Evolutionary conservation across 2,113 vertebrate species (phyloP).

Genomic region (Prochilodus magdalenae): DNA sequence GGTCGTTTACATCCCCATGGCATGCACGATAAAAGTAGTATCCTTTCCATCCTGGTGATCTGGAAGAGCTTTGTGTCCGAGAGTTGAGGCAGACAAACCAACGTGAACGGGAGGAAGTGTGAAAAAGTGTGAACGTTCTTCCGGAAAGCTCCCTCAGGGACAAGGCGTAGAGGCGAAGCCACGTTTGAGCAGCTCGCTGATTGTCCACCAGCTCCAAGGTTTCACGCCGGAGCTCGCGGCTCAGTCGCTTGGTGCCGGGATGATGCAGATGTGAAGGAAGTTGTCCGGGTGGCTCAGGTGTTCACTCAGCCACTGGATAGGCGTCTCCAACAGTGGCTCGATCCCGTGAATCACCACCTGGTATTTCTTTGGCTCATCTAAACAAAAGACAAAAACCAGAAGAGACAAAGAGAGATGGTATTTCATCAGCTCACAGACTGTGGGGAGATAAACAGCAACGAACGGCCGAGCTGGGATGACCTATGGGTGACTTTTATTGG

Average conservation of each 20-base stretch:
- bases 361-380: conserved; percentile 90
- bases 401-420: neutral
- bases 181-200: neutral
- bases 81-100: conserved; percentile 11
- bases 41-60: neutral
- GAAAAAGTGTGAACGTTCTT: neutral
- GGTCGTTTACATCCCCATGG: conserved; percentile 12
- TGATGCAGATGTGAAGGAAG: conserved; percentile 95
- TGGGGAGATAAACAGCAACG: too few relatives aligned
- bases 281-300: conserved; percentile 99
- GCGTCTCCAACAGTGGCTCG: conserved; percentile 95
- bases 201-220: conserved; percentile 2
- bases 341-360: conserved; percentile 98
- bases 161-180: neutral
- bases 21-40: conserved; percentile 8
- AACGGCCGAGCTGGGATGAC: neutral
- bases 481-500: conserved; percentile 21
- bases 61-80: neutral
- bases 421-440: too few relatives aligned
- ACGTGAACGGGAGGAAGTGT: neutral
- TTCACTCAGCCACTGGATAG: conserved; percentile 97
- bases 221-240: conserved; percentile 44
- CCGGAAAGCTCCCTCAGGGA: neutral
- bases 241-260: conserved; percentile 90
- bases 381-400: neutral